phyloP scores from a whole-genome alignment of 64 coral and sea anemone genomes.

The Porites lutea region DNA sequence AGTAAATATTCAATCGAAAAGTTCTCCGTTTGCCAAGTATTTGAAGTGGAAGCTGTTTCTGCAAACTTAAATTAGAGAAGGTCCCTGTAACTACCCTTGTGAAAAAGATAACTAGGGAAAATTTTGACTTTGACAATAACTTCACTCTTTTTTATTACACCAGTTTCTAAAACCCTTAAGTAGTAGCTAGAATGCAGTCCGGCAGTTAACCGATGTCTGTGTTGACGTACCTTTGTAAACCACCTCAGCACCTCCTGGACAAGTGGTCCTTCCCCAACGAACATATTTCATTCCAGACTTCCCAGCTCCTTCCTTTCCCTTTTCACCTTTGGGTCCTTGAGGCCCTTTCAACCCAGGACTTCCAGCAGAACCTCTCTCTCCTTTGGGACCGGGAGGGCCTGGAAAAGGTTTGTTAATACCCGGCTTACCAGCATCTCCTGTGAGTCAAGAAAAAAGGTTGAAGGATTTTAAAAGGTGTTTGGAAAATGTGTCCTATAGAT shows the following conservation, averaged over 20 bases:
- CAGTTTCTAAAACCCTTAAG: too few relatives aligned
- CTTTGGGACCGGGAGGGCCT: conserved; percentile 10
- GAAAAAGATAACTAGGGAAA: too few relatives aligned
- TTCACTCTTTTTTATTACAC: too few relatives aligned
- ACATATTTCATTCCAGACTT: neutral
- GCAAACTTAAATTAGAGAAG: too few relatives aligned
- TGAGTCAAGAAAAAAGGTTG: neutral
- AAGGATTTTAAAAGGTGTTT: neutral
- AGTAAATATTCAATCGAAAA: too few relatives aligned
- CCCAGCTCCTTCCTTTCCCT: neutral
- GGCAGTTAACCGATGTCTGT: too few relatives aligned
- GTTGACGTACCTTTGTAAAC: neutral
- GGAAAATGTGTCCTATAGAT: too few relatives aligned
- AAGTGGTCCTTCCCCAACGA: conserved; percentile 19
- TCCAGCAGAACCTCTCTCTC: neutral
- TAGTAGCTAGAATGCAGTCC: too few relatives aligned
- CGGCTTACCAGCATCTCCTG: neutral
- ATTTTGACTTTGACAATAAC: too few relatives aligned
- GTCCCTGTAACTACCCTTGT: too few relatives aligned
- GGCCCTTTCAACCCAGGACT: neutral
- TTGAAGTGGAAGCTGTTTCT: too few relatives aligned
- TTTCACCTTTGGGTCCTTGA: neutral
- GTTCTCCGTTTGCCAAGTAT: too few relatives aligned
- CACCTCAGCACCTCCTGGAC: neutral
- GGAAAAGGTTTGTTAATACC: conserved; percentile 7